Percentiles rank a stretch among this genome's conserved stretches.
phyloP scores from a whole-genome alignment of 2,888 invertebrate genomes.

The Drosophila dives region DNA sequence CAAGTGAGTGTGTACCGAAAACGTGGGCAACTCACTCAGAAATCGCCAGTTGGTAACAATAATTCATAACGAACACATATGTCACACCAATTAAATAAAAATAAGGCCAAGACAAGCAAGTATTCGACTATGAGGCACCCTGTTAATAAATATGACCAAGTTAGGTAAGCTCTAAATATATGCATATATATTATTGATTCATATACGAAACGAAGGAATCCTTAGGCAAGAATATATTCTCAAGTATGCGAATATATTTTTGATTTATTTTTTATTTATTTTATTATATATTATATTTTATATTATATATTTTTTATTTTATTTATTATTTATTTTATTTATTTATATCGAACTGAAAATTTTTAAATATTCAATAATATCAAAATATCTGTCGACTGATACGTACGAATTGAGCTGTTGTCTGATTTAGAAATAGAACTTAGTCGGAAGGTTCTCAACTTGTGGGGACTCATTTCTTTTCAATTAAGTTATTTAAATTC shows the following conservation, averaged over 20 bases:
- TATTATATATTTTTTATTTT: no score
- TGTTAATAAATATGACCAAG: background rate
- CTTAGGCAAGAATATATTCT: background rate
- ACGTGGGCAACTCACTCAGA: background rate
- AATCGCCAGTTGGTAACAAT: constrained; percentile 15
- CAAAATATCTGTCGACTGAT: no score
- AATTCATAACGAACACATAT: constrained; percentile 47
- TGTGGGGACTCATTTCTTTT: background rate
- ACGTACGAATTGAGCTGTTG: no score
- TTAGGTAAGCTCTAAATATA: background rate
- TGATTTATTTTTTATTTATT: no score
- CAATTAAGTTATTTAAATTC: background rate
- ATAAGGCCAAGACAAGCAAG: background rate
- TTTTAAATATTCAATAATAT: background rate
- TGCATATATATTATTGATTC: background rate
- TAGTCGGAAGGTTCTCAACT: background rate
- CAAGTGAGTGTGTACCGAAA: constrained; percentile 15
- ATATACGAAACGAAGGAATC: background rate
- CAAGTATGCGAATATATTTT: no score
- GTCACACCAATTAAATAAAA: background rate
- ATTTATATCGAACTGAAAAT: background rate
- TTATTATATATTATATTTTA: no score
- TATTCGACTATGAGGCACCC: background rate
- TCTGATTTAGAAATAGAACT: background rate
- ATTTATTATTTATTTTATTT: no score